Base-by-base conservation (phyloP, 2,797 vertebrate genomes). In the Cirrhinus mrigala region DNA sequence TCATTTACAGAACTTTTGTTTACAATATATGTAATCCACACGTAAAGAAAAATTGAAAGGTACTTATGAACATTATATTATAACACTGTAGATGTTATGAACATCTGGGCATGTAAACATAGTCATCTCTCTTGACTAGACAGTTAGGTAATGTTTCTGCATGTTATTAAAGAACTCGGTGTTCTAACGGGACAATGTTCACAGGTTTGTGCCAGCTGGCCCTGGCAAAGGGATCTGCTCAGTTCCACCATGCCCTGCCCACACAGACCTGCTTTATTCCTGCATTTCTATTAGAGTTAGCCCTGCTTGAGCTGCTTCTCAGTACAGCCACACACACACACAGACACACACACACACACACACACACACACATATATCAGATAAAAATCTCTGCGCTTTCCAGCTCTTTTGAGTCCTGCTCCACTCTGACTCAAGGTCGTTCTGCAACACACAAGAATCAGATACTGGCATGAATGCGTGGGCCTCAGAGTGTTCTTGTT, bases 121-220 rank as follows among this genome's bases (percentile, higher is more conserved):
- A 11, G 46, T 75, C 40, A 54, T 27, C n/a, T 16, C 37, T 50
- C 12, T 33, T 5, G 10, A 62, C 18, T 29, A 81, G 33, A 54
- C 29, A 24, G 33, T 81, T 56, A 60, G 66, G 37, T 75, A 75
- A 64, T 74, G 40, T 48, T 75, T 64, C 40, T 68, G 18, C 74
- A 22, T 58, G 46, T 40, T 44, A 69, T 84, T 78, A 70, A 40
- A 50, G 60, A 44, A 37, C 64, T 33, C 33, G 0, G 58, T 82
- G 85, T 80, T 52, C 27, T 44, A 79, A 74, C 71, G 54, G 76
- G 66, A 85, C 56, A 27, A 84, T 87, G 62, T 82, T 84, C 82
- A 22, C 58, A 40, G 37, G 80, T 29, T 54, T 74, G 37, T 74
- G 87, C 74, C 79, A 85, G 83, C 74, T 85, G 79, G 79, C 79